Conservation (phyloP, 2,797 vertebrate genomes). For the Chaetodon trifasciatus region DNA sequence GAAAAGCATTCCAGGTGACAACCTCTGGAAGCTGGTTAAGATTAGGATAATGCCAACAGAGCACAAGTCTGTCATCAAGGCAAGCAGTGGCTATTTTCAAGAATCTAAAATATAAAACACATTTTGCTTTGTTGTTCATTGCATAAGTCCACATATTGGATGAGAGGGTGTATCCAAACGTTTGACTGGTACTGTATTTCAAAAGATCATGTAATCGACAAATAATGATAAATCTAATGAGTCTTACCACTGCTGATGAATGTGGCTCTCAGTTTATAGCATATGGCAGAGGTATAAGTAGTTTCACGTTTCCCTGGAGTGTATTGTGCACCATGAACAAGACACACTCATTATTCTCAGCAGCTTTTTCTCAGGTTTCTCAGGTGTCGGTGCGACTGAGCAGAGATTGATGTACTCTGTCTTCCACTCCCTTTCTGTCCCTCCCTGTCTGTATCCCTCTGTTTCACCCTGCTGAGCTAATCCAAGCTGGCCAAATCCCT, state of each 20-base stretch:
- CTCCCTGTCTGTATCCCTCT: slow-evolving; percentile 49
- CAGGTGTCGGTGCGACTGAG: slow-evolving; percentile 42
- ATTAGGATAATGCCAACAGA: too few species aligned
- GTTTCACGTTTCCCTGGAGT: slow-evolving; percentile 31
- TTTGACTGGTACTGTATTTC: too few species aligned
- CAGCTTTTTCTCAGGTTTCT: slow-evolving; percentile 56
- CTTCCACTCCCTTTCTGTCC: slow-evolving; percentile 51
- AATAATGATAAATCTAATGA: slow-evolving; percentile 19
- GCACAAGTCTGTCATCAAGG: too few species aligned
- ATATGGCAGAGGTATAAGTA: background rate
- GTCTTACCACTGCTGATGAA: slow-evolving; percentile 21
- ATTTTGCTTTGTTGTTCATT: too few species aligned
- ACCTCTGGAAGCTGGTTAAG: too few species aligned
- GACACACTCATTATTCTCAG: slow-evolving; percentile 32
- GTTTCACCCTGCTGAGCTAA: slow-evolving; percentile 76
- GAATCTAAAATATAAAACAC: too few species aligned
- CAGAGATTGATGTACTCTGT: slow-evolving; percentile 65
- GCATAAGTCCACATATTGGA: too few species aligned
- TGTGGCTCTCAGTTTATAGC: slow-evolving; percentile 9
- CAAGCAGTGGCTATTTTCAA: too few species aligned
- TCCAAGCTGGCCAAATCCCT: slow-evolving; percentile 79
- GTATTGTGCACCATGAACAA: slow-evolving; percentile 26
- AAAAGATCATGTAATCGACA: slow-evolving; percentile 4
- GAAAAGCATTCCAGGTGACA: too few species aligned
- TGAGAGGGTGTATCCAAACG: too few species aligned